Evolutionary conservation across 2,888 invertebrate species (phyloP).

Genomic region (Cremastinae sp.): DNA sequence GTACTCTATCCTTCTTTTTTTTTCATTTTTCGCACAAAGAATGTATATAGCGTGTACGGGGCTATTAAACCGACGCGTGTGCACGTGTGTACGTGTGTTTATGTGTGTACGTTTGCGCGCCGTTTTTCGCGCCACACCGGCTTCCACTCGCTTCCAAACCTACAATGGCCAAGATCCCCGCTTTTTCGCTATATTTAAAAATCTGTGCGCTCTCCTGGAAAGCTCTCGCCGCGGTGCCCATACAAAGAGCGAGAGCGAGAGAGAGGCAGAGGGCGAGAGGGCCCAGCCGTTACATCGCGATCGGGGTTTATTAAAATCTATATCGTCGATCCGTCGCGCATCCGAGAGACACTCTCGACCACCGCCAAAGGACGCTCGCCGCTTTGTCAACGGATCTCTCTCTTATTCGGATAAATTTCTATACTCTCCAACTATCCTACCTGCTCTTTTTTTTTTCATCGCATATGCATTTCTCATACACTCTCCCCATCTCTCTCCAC

Average conservation of each 20-base stretch:
- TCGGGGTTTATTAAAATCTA: constrained; percentile 78
- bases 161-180: constrained; percentile 59
- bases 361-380: constrained; percentile 22
- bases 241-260: too few species aligned
- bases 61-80: constrained; percentile 38
- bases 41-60: neutral
- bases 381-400: too few species aligned
- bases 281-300: constrained; percentile 75
- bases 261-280: constrained; percentile 73
- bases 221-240: constrained; percentile 67
- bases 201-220: constrained; percentile 79
- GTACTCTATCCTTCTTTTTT: neutral
- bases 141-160: constrained; percentile 73
- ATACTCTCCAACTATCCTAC: neutral
- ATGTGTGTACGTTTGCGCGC: constrained; percentile 52
- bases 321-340: constrained; percentile 43
- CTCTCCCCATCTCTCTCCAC: too few species aligned
- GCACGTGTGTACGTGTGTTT: constrained; percentile 14
- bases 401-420: too few species aligned
- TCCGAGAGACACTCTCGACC: constrained; percentile 39
- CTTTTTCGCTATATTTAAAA: constrained; percentile 78
- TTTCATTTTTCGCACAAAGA: neutral
- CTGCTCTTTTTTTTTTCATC: neutral
- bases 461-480: too few species aligned
- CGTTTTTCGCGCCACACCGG: constrained; percentile 63